Conservation (phyloP, 2,888 invertebrate species). For the Cephus runcator region DNA sequence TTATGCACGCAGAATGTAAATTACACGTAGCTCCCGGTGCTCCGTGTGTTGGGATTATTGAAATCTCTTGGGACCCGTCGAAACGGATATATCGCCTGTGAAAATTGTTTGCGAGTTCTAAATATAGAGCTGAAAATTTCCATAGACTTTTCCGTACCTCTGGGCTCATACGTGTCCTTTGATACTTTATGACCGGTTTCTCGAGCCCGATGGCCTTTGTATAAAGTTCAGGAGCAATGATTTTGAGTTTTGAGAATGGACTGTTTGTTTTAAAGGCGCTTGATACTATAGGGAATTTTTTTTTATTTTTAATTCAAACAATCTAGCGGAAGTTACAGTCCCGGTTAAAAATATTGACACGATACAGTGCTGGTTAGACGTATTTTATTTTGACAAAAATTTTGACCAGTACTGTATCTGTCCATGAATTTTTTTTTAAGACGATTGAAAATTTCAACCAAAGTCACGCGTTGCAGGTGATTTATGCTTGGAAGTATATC, state of each 20-base stretch:
- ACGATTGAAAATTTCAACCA: background rate
- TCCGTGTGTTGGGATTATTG: too few species aligned
- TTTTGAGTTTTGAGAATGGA: background rate
- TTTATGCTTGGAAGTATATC: too few species aligned
- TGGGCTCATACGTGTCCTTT: background rate
- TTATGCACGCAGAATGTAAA: background rate
- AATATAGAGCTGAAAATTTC: background rate
- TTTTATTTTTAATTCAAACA: background rate
- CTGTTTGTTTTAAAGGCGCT: background rate
- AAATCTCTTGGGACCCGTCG: background rate
- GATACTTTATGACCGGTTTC: background rate
- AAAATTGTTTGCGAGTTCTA: background rate
- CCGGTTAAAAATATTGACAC: background rate
- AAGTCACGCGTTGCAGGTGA: too few species aligned
- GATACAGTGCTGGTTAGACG: background rate
- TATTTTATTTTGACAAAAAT: background rate
- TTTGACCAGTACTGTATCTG: background rate
- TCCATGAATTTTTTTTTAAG: background rate
- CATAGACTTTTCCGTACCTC: background rate
- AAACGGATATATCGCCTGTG: background rate
- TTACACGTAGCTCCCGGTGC: too few species aligned
- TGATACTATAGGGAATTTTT: background rate
- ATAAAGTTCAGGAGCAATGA: background rate
- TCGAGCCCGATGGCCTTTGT: background rate
- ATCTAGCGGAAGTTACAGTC: too few species aligned